Evolutionary conservation across 2,888 invertebrate species (phyloP).

Genomic region (Melieria crassipennis): DNA sequence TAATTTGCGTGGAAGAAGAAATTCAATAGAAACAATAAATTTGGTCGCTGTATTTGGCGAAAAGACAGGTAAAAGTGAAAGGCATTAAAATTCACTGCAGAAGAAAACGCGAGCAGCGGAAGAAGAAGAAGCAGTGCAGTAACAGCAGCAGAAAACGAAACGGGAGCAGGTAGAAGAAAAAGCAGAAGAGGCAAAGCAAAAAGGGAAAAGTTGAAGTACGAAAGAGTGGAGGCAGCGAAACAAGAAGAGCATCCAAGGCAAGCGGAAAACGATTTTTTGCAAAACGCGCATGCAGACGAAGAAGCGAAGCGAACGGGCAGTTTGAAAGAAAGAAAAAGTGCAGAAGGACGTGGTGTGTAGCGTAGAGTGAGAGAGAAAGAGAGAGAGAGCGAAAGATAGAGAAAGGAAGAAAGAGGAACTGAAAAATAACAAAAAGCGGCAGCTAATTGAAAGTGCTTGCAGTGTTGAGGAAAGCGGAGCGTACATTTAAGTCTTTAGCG

Average conservation of each 20-base stretch:
- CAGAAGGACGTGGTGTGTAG: too few species aligned
- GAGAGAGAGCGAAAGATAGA: background rate
- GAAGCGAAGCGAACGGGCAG: slow-evolving; percentile 32
- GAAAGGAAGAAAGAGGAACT: slow-evolving; percentile 35
- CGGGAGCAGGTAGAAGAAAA: slow-evolving; percentile 18
- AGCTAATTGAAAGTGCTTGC: slow-evolving; percentile 21
- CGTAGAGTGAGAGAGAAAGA: background rate
- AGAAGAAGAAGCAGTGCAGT: slow-evolving; percentile 21
- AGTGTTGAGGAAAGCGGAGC: background rate
- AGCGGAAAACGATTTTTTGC: slow-evolving; percentile 43
- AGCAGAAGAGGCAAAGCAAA: slow-evolving; percentile 4
- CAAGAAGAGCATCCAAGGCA: slow-evolving; percentile 18
- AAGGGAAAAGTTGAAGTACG: slow-evolving; percentile 33
- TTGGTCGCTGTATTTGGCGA: too few species aligned
- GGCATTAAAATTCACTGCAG: slow-evolving; percentile 31
- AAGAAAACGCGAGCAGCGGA: slow-evolving; percentile 38
- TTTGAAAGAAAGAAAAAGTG: background rate
- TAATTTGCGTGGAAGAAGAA: slow-evolving; percentile 31
- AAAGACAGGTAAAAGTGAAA: slow-evolving; percentile 42
- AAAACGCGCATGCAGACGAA: slow-evolving; percentile 44
- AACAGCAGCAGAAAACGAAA: slow-evolving; percentile 9
- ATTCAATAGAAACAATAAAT: background rate
- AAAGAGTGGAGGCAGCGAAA: slow-evolving; percentile 27
- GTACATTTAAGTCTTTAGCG: too few species aligned
- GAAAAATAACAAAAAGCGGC: slow-evolving; percentile 40